These are phyloP conservation scores for Diadumene lineata DNA, from an alignment of 92 coral and sea anemone genomes.

Conservation along the genomic window DNA sequence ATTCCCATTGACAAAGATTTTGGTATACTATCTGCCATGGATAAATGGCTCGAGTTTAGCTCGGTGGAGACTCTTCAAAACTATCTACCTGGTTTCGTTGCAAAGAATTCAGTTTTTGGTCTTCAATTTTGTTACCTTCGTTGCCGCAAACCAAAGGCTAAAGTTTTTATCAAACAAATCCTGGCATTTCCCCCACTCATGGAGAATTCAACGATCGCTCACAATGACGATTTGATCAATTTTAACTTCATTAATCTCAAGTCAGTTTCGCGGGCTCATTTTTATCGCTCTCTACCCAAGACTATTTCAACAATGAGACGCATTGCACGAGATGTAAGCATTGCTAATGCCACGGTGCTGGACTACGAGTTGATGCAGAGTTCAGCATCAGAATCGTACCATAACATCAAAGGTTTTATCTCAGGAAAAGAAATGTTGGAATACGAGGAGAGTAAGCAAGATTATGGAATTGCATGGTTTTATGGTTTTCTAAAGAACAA, in stretches of 20 bases:
- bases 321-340: constrained; percentile 30
- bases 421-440: constrained; percentile 48
- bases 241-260: constrained; percentile 73
- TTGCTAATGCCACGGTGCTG: constrained; percentile 39
- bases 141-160: constrained; percentile 42
- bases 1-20: constrained; percentile 40
- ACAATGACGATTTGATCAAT: constrained; percentile 29
- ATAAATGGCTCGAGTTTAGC: constrained; percentile 56
- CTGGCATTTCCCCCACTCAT: constrained; percentile 51
- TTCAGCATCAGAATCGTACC: constrained; percentile 63
- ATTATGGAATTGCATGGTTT: constrained; percentile 55
- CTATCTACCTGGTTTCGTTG: constrained; percentile 46
- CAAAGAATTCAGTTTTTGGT: constrained; percentile 14
- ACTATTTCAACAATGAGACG: constrained; percentile 54
- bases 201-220: neutral
- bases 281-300: constrained; percentile 74
- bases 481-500: constrained; percentile 58
- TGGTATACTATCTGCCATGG: constrained; percentile 50
- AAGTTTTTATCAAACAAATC: constrained; percentile 58
- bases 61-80: constrained; percentile 44
- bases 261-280: constrained; percentile 81
- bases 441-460: constrained; percentile 35
- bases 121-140: constrained; percentile 64
- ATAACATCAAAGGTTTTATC: constrained; percentile 63
- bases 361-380: constrained; percentile 81